Evolutionary conservation across 2,888 invertebrate species (phyloP).

Genomic region (Julus scandinavius): DNA sequence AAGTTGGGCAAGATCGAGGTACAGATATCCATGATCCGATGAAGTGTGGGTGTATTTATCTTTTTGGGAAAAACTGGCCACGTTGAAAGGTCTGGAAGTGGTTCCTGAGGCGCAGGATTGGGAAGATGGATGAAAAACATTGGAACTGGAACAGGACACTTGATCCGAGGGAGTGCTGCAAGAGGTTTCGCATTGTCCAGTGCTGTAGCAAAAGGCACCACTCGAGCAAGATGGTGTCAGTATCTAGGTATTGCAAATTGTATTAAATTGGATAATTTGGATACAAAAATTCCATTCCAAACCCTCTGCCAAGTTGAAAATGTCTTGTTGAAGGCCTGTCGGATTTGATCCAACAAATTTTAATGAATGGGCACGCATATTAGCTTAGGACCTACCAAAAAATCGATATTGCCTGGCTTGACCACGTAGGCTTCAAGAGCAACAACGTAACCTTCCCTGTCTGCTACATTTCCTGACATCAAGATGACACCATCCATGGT

Average conservation of each 20-base stretch:
- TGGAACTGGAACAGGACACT: slow-evolving; percentile 40
- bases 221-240: slow-evolving; percentile 53
- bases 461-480: background rate
- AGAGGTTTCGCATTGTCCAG: slow-evolving; percentile 45
- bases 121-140: background rate
- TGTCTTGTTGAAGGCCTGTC: no score
- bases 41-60: background rate
- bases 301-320: no score
- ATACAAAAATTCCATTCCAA: no score
- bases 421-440: slow-evolving; percentile 54
- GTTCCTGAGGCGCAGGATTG: background rate
- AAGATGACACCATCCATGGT: slow-evolving; percentile 9
- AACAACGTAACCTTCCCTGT: slow-evolving; percentile 31
- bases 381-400: slow-evolving; percentile 51
- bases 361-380: no score
- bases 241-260: background rate
- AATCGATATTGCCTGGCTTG: slow-evolving; percentile 42
- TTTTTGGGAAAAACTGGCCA: background rate
- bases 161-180: slow-evolving; percentile 32
- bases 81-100: slow-evolving; percentile 15
- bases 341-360: no score
- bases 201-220: slow-evolving; percentile 53
- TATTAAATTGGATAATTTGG: background rate
- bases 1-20: slow-evolving; percentile 1
- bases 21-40: slow-evolving; percentile 25